A percentile compares a stretch with the other conserved stretches of the same genome.
phyloP scores from a whole-genome alignment of 2,888 invertebrate species.

The Fragum whitleyi region DNA sequence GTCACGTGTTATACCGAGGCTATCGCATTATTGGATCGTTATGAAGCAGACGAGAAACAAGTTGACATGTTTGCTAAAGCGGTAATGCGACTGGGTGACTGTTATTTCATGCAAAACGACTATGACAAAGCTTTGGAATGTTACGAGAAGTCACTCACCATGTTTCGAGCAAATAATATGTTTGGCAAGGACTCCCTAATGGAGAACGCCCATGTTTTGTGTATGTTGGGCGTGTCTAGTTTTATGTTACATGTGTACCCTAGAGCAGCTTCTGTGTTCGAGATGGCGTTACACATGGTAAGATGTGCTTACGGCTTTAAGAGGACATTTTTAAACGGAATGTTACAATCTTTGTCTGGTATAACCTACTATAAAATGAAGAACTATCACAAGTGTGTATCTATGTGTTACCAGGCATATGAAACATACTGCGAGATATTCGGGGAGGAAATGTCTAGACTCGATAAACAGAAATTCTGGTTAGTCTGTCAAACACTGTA shows the following conservation, averaged over 20 bases:
- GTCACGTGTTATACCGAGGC: slow-evolving; percentile 82
- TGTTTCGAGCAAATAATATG: slow-evolving; percentile 76
- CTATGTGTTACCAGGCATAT: slow-evolving; percentile 82
- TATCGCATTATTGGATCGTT: slow-evolving; percentile 76
- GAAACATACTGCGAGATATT: slow-evolving; percentile 82
- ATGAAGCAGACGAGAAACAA: slow-evolving; percentile 71
- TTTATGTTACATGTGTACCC: slow-evolving; percentile 83
- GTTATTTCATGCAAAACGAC: slow-evolving; percentile 82
- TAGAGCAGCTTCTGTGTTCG: slow-evolving; percentile 83
- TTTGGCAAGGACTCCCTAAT: slow-evolving; percentile 78
- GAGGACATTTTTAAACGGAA: slow-evolving; percentile 79
- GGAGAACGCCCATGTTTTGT: slow-evolving; percentile 83
- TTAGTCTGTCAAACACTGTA: slow-evolving; percentile 83
- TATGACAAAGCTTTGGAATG: slow-evolving; percentile 81
- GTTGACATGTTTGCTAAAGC: slow-evolving; percentile 78
- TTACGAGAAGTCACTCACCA: slow-evolving; percentile 81
- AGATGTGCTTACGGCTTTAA: slow-evolving; percentile 78
- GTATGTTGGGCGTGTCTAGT: slow-evolving; percentile 83
- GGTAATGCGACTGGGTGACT: slow-evolving; percentile 82
- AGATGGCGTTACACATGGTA: slow-evolving; percentile 82
- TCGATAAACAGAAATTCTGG: slow-evolving; percentile 83
- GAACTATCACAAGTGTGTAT: slow-evolving; percentile 83
- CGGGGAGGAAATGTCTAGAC: slow-evolving; percentile 76
- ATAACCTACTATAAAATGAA: slow-evolving; percentile 83
- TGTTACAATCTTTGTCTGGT: slow-evolving; percentile 81